Evolutionary conservation across 2,113 vertebrate genomes (phyloP).

Genomic region (Petromus typicus): DNA sequence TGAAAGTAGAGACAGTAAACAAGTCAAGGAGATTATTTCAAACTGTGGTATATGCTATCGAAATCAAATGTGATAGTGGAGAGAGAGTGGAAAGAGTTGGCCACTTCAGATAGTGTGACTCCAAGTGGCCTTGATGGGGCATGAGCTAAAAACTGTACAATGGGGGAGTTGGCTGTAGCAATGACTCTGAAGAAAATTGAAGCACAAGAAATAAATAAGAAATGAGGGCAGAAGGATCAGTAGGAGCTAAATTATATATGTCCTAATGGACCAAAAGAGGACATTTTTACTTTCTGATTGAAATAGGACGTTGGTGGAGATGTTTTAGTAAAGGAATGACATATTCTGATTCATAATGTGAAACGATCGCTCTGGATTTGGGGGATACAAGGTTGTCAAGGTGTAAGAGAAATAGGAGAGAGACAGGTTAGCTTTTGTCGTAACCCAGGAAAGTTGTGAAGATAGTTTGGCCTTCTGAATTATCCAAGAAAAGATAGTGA

Average conservation of each 20-base stretch:
- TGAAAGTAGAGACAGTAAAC: neutral
- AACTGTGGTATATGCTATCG: neutral
- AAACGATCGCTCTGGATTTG: neutral
- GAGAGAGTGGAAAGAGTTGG: neutral
- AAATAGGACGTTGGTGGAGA: neutral
- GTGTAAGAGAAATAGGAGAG: neutral
- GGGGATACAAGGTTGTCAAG: neutral
- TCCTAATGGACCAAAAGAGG: neutral
- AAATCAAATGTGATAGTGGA: neutral
- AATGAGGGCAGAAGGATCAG: neutral
- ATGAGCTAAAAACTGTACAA: neutral
- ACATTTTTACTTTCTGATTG: neutral
- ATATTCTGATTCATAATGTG: neutral
- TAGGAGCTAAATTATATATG: neutral
- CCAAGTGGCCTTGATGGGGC: neutral
- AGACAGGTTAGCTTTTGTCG: neutral
- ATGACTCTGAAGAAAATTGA: neutral
- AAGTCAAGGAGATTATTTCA: neutral
- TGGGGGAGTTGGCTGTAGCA: neutral
- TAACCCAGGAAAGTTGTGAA: neutral
- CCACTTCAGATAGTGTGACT: neutral
- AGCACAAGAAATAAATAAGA: neutral
- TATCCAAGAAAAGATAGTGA: neutral
- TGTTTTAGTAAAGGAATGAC: neutral
- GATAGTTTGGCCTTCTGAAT: neutral